A percentile compares a stretch with the other conserved stretches of the same genome.
Conservation (phyloP, 2,113 vertebrate genomes). For the Oenanthe oenanthe region DNA sequence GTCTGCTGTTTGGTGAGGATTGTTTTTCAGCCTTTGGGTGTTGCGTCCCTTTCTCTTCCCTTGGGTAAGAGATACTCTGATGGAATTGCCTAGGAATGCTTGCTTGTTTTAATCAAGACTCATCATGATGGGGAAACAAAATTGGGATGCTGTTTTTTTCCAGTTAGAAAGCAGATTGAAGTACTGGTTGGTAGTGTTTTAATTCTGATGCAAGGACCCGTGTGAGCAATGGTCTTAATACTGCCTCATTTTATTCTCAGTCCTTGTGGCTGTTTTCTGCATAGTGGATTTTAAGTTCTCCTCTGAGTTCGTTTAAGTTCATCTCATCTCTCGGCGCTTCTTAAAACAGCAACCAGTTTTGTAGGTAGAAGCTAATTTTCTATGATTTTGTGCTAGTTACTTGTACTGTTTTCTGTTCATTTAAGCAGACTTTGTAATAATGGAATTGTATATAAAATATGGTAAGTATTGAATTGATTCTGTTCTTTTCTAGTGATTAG, state of each 20-base stretch:
- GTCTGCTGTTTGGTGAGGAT: neutral
- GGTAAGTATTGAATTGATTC: neutral
- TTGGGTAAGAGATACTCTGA: neutral
- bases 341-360: neutral
- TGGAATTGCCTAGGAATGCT: neutral
- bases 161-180: neutral
- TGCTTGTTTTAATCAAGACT: neutral
- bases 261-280: neutral
- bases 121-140: fast-evolving
- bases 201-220: fast-evolving
- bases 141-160: neutral
- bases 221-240: neutral
- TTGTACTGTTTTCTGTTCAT: neutral
- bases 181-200: neutral
- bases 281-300: neutral
- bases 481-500: neutral
- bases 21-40: neutral
- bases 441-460: neutral
- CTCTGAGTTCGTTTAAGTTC: neutral
- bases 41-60: neutral
- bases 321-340: neutral
- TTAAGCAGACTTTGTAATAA: neutral
- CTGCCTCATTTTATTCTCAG: neutral
- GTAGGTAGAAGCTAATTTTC: neutral
- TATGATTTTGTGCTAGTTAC: neutral